Evolutionary conservation across 2,113 vertebrate species (phyloP), one percentile per base, ranked within the genome.

Genomic region (Clarias macrocephalus): DNA sequence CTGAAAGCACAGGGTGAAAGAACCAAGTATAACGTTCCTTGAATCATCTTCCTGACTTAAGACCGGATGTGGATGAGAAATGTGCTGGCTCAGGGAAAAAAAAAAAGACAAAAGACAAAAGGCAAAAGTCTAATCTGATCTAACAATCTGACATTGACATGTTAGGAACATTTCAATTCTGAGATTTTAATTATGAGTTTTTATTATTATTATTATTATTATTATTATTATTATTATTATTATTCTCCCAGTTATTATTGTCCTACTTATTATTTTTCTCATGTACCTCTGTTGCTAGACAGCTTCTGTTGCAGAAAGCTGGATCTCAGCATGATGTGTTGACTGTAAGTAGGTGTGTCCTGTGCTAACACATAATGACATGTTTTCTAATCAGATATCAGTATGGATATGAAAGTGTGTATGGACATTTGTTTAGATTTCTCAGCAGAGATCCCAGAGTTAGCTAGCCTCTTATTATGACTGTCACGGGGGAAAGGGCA

Each of bases 281-380:
- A 25, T 62, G 79, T 65, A 11, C 11, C 13, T 57, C 16, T 33
- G 21, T 37, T 25, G 25, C 28, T 57, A 79, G 37, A 76, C 72
- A 79, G 28, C 12, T 57, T 37, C 33, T 37, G 33, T 37, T 60
- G 28, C 25, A 80, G 19, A 72, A 80, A 59, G 33, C 73, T 81
- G 19, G 48, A 83, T 23, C 84, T 77, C 79, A 13, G 79, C 86
- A 72, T 25, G 7, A 23, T 81, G 66, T 65, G 80, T 11, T 80
- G 63, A 73, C 48, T 84, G 23, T 82, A 19, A 23, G 86, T 81
- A 90, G 89, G 89, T 84, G 84, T 90, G 89, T 81, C 84, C 59
- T 37, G 70, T n/a, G n/a, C n/a, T 30, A n/a, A 7, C 33, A 89
- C 79, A 63, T 83, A 11, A 63, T 19, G 0, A 2, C 70, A 79